These are phyloP conservation scores for Sinelater perroti DNA, from an alignment of 2,888 invertebrate species.

Conservation along the genomic window DNA sequence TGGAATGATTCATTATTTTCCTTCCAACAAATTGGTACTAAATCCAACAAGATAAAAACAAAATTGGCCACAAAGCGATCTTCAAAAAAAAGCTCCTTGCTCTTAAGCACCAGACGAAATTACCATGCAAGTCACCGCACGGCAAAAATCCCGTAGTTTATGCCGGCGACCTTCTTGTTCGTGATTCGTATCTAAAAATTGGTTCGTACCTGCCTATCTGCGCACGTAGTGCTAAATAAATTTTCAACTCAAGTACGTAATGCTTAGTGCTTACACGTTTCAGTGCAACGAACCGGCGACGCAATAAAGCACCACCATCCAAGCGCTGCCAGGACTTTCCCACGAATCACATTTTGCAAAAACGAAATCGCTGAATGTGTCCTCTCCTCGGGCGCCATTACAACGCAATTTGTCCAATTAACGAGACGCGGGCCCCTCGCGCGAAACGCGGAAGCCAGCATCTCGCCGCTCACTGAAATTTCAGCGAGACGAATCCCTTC, in stretches of 20 bases:
- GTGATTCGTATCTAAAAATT: slow-evolving; percentile 4
- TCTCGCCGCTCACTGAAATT: too few relatives aligned
- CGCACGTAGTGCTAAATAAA: not conserved
- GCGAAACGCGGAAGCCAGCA: too few relatives aligned
- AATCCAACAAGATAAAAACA: too few relatives aligned
- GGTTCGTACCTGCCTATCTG: not conserved
- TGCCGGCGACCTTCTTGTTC: slow-evolving; percentile 1
- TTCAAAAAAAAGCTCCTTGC: too few relatives aligned
- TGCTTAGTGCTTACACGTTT: slow-evolving; percentile 3
- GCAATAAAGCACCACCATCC: slow-evolving; percentile 1
- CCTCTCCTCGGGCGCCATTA: not conserved
- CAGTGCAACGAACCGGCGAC: slow-evolving; percentile 12
- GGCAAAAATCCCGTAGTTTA: not conserved
- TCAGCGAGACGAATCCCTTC: not conserved
- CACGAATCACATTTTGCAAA: not conserved
- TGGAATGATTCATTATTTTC: too few relatives aligned
- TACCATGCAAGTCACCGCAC: too few relatives aligned
- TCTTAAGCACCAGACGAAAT: too few relatives aligned
- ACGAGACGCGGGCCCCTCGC: not conserved
- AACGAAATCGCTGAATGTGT: not conserved
- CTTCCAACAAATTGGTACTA: too few relatives aligned
- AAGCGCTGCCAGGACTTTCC: not conserved
- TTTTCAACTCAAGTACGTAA: not conserved
- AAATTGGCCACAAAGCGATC: too few relatives aligned
- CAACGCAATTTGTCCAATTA: not conserved